These are phyloP conservation scores for Cuniculus paca DNA, from an alignment of 2,797 vertebrate genomes.

Conservation along the genomic window DNA sequence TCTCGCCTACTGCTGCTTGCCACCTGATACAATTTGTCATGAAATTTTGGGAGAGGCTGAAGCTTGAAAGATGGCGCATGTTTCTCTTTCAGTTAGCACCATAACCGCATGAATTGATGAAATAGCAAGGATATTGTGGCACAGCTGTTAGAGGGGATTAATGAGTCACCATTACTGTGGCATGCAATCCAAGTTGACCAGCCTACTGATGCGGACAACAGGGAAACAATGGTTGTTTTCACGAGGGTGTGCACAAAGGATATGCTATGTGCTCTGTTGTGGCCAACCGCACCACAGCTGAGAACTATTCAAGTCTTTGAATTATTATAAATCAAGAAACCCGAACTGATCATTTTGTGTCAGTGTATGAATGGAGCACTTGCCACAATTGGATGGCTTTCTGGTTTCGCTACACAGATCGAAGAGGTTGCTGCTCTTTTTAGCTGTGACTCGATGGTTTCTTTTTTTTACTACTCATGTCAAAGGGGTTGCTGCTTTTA, in stretches of 20 bases:
- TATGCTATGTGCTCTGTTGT: background rate
- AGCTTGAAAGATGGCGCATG: background rate
- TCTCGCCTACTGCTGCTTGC: background rate
- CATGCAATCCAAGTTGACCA: background rate
- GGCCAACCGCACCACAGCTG: background rate
- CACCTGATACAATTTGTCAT: background rate
- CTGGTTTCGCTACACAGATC: background rate
- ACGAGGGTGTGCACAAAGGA: background rate
- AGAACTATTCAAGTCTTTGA: background rate
- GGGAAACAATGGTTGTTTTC: background rate
- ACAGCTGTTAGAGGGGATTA: background rate
- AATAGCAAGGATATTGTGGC: background rate
- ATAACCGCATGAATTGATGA: background rate
- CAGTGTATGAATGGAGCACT: background rate
- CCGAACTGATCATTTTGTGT: background rate
- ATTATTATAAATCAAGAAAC: background rate
- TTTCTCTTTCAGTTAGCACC: background rate
- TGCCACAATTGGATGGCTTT: background rate
- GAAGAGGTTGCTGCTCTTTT: background rate
- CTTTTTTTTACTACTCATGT: background rate
- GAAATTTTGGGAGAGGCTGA: background rate
- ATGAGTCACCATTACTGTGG: background rate
- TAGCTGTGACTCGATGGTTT: background rate
- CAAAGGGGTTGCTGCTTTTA: background rate
- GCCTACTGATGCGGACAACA: background rate